Conservation (phyloP, 2,888 invertebrate species). For the Caenorhabditis doughertyi region DNA sequence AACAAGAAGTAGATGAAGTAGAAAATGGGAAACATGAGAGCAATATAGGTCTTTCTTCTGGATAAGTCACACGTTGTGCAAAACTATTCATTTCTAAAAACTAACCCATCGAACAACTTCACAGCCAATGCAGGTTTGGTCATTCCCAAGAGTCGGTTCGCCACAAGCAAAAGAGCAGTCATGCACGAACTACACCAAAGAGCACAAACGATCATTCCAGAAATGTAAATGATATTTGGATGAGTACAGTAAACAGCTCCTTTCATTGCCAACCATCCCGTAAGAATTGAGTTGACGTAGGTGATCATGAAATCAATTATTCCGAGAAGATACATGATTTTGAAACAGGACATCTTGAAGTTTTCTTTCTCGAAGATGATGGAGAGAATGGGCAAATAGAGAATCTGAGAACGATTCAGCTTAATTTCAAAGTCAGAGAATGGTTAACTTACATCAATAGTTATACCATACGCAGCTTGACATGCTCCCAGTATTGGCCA, state of each 20-base stretch:
- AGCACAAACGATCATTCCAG: slow-evolving; percentile 53
- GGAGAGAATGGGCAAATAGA: slow-evolving; percentile 45
- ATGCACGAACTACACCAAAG: slow-evolving; percentile 65
- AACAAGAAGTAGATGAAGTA: slow-evolving; percentile 65
- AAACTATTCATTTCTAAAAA: too few relatives aligned
- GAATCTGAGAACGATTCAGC: slow-evolving; percentile 12
- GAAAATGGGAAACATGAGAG: slow-evolving; percentile 46
- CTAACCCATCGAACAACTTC: slow-evolving; percentile 38
- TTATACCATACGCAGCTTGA: slow-evolving; percentile 38
- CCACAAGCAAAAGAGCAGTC: slow-evolving; percentile 60
- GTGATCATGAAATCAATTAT: slow-evolving; percentile 53
- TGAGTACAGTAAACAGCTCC: slow-evolving; percentile 59
- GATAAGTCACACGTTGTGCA: neutral
- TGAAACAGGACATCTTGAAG: slow-evolving; percentile 57
- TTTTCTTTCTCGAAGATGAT: slow-evolving; percentile 47
- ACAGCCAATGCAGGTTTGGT: slow-evolving; percentile 36
- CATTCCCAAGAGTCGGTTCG: slow-evolving; percentile 62
- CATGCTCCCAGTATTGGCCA: slow-evolving; percentile 36
- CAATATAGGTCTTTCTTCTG: slow-evolving; percentile 48
- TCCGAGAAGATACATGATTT: slow-evolving; percentile 55
- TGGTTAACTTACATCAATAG: slow-evolving; percentile 38
- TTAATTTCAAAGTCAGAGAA: neutral
- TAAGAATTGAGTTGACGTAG: slow-evolving; percentile 44
- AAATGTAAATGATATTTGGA: slow-evolving; percentile 55
- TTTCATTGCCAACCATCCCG: slow-evolving; percentile 54